These are phyloP conservation scores for Semaprochilodus insignis DNA, from an alignment of 2,797 vertebrate species.

Conservation along the genomic window DNA sequence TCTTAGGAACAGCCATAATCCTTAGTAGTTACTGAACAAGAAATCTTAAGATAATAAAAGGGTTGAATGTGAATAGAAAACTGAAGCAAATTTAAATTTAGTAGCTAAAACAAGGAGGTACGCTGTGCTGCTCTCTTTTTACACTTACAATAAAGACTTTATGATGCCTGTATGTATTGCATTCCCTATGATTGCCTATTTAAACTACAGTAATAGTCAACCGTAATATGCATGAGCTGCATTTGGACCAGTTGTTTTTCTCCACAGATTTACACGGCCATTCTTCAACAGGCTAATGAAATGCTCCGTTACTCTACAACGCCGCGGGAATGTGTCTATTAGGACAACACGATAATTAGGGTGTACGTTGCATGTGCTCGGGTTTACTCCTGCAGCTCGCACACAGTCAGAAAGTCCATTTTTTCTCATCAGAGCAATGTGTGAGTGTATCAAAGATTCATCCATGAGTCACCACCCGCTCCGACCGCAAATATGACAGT, in stretches of 20 bases:
- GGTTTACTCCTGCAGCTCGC: not conserved
- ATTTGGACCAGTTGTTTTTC: not conserved
- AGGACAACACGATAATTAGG: not conserved
- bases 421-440: constrained; percentile 63
- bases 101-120: too few relatives aligned
- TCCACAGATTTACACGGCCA: not conserved
- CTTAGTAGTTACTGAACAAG: too few relatives aligned
- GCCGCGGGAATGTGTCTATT: not conserved
- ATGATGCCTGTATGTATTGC: not conserved
- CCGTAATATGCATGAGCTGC: not conserved
- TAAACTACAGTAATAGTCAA: not conserved
- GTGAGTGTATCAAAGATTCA: constrained; percentile 61
- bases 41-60: too few relatives aligned
- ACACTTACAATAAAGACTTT: not conserved
- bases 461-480: constrained; percentile 50
- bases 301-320: not conserved
- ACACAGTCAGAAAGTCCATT: not conserved
- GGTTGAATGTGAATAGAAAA: too few relatives aligned
- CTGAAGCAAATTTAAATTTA: too few relatives aligned
- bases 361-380: too few relatives aligned
- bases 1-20: too few relatives aligned
- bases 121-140: too few relatives aligned
- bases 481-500: constrained; percentile 70
- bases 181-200: not conserved
- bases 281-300: not conserved